Evolutionary conservation across 2,888 invertebrate species (phyloP), one percentile per base, ranked within the genome.

Genomic region (Hylaea fasciaria): DNA sequence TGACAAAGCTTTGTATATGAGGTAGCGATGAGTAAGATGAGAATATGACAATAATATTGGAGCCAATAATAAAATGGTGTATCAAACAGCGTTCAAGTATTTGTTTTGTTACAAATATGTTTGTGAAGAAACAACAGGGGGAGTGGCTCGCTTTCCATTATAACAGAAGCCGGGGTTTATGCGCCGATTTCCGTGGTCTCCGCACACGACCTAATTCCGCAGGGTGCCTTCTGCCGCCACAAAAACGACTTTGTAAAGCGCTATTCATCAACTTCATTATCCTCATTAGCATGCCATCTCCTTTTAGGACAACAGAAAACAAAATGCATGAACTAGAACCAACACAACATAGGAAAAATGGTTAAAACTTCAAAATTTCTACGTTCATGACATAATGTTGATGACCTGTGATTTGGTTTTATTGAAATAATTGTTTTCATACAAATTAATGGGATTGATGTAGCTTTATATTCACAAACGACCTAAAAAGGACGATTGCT

Each of bases 141-240:
- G 53, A 61, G 55, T 43, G 51, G 47, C 55, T 56, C 16, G 40
- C 45, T 59, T 59, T 28, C 46, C 46, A 53, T 62, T 46, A 50
- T 46, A 54, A 57, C 46, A 46, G 13, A 44, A 48, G 53, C 53
- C 37, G 35, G 45, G 48, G 47, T 56, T 62, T 56, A 46, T 58
- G 56, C 57, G 59, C 57, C 55, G 55, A 55, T 53, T 60, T 57
- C 56, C 46, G 54, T 49, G 66, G 64, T 64, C 57, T 64, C 52
- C 61, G 69, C 56, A 57, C 64, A 64, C 64, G 68, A 63, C 69
- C 69, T 62, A 68, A 63, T 68, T 70, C 52, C 54, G 48, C 53
- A 44, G 50, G 62, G 61, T 55, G 64, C 57, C 52, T 64, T 47
- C 53, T 52, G 56, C 56, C 51, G 51, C 50, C 61, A 58, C 62